A percentile compares a stretch with the other conserved stretches of the same genome.
These are phyloP conservation scores for Callyntrura sp. DNA, from an alignment of 2,888 invertebrate species.

Conservation along the genomic window DNA sequence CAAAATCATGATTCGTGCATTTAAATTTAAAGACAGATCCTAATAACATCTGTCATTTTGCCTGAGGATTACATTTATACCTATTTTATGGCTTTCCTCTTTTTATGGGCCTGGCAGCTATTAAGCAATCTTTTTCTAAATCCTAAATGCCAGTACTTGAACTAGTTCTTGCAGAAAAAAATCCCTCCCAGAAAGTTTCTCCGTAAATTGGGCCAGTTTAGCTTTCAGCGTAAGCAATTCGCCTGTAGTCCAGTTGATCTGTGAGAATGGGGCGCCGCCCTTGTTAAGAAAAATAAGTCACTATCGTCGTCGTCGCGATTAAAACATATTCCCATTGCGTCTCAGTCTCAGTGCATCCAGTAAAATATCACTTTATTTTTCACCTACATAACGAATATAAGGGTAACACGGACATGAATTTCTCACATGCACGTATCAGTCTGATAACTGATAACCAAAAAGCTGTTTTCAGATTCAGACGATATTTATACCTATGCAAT, in stretches of 20 bases:
- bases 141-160: neutral
- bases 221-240: neutral
- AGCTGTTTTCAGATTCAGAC: neutral
- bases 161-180: neutral
- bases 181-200: constrained; percentile 10
- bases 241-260: neutral
- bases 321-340: neutral
- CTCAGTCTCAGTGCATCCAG: neutral
- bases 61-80: too few relatives aligned
- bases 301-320: neutral
- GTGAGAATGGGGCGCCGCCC: constrained; percentile 11
- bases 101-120: neutral
- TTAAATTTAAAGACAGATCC: too few relatives aligned
- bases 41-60: too few relatives aligned
- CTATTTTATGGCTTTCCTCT: too few relatives aligned
- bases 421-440: neutral
- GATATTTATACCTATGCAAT: neutral
- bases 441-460: constrained; percentile 13
- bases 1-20: too few relatives aligned
- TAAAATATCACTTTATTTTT: constrained; percentile 26
- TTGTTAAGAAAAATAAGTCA: neutral
- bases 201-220: neutral
- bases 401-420: constrained; percentile 9
- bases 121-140: constrained; percentile 7
- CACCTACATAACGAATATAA: constrained; percentile 8